Conservation (phyloP, 2,113 vertebrate species). For the Anoplopoma fimbria region DNA sequence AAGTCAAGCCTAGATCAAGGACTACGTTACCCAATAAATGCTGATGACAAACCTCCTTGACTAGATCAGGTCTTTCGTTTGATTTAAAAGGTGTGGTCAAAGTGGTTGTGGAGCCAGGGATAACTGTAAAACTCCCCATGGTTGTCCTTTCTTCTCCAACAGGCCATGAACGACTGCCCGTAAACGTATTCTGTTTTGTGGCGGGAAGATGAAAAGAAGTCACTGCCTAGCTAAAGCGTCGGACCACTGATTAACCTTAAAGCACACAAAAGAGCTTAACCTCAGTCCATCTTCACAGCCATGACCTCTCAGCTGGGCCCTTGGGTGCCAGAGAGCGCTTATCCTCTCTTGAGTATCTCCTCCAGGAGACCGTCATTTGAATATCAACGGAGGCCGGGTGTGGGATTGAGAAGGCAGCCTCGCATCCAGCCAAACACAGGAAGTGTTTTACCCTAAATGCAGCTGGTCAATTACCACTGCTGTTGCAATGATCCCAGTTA, state of each 20-base stretch:
- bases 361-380: slow-evolving; percentile 65
- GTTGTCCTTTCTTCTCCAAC: neutral
- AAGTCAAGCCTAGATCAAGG: neutral
- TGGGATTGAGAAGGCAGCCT: slow-evolving; percentile 20
- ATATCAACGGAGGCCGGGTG: slow-evolving; percentile 62
- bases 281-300: slow-evolving; percentile 35
- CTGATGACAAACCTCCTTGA: slow-evolving; percentile 7
- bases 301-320: slow-evolving; percentile 65
- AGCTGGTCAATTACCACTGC: slow-evolving; percentile 75
- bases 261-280: slow-evolving; percentile 58
- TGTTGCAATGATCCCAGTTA: slow-evolving; percentile 73
- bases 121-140: slow-evolving; percentile 12
- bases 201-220: slow-evolving; percentile 28
- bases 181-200: slow-evolving; percentile 16
- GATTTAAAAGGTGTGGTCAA: slow-evolving; percentile 44
- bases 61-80: slow-evolving; percentile 4
- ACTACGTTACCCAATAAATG: neutral
- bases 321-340: slow-evolving; percentile 34
- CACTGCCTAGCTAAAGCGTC: slow-evolving; percentile 12
- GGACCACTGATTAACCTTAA: slow-evolving; percentile 67
- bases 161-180: neutral
- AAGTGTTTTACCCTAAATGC: slow-evolving; percentile 74
- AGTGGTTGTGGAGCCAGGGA: slow-evolving; percentile 13
- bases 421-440: slow-evolving; percentile 55
- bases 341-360: slow-evolving; percentile 52